A percentile compares a stretch with the other conserved stretches of the same genome.
These are phyloP conservation scores for Ciconia stormi DNA, from an alignment of 2,113 vertebrate genomes.

Conservation along the genomic window DNA sequence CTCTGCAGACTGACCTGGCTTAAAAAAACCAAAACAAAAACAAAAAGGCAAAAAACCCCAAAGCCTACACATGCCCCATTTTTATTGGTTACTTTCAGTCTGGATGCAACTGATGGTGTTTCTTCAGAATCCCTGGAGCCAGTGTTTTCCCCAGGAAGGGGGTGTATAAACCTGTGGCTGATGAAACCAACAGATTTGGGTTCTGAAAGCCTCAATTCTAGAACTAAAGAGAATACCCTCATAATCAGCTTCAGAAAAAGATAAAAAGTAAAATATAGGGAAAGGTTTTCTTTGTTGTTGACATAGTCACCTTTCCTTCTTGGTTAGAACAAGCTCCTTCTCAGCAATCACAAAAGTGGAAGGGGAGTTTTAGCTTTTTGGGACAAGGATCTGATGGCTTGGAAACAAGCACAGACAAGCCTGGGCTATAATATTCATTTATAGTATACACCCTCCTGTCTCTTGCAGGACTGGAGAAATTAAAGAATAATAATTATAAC, in stretches of 20 bases:
- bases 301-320: not conserved
- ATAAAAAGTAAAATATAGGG: not conserved
- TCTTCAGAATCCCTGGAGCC: not conserved
- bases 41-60: accelerated
- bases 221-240: not conserved
- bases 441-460: not conserved
- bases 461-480: not conserved
- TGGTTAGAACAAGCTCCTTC: not conserved
- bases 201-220: not conserved
- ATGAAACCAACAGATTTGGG: not conserved
- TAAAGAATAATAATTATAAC: not conserved
- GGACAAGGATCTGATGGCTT: no score
- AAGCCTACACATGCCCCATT: not conserved
- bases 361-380: not conserved
- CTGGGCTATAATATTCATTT: not conserved
- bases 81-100: not conserved
- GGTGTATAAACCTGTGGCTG: not conserved
- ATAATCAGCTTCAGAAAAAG: not conserved
- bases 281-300: not conserved
- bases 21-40: not conserved
- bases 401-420: not conserved
- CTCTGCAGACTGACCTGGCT: not conserved
- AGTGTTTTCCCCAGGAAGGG: not conserved
- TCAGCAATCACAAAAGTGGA: not conserved
- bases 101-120: not conserved